These are phyloP conservation scores for Enteromius afrohamiltoni DNA, from an alignment of 2,797 vertebrate genomes.

Conservation along the genomic window DNA sequence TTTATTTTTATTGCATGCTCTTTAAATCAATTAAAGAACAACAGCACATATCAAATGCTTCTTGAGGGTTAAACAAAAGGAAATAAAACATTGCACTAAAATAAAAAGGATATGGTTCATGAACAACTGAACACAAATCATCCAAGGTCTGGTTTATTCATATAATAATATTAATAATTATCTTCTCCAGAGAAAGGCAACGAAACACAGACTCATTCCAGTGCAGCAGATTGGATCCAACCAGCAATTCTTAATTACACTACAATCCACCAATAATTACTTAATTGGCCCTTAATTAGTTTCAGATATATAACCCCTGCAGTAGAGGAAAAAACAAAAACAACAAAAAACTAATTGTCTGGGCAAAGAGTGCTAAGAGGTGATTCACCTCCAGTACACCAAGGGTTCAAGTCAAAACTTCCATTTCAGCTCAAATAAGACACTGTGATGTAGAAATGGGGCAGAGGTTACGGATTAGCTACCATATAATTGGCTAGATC, in stretches of 20 bases:
- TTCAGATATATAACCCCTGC: slow-evolving; percentile 65
- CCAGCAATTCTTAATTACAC: slow-evolving; percentile 70
- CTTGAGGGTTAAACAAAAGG: neutral
- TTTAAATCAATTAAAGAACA: slow-evolving; percentile 44
- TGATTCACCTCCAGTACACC: slow-evolving; percentile 50
- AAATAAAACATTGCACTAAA: slow-evolving; percentile 25
- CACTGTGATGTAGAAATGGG: slow-evolving; percentile 50
- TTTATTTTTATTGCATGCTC: slow-evolving; percentile 12
- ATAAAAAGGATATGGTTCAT: slow-evolving; percentile 12
- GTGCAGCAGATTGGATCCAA: slow-evolving; percentile 71
- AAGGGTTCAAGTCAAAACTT: slow-evolving; percentile 60
- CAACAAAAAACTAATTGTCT: slow-evolving; percentile 53
- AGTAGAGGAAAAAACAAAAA: slow-evolving; percentile 57
- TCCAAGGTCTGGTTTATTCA: slow-evolving; percentile 65
- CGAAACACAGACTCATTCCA: slow-evolving; percentile 68
- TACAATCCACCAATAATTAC: slow-evolving; percentile 68
- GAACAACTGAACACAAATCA: slow-evolving; percentile 48
- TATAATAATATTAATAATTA: slow-evolving; percentile 68
- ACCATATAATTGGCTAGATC: slow-evolving; percentile 34
- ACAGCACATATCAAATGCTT: slow-evolving; percentile 2
- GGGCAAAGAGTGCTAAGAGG: slow-evolving; percentile 54
- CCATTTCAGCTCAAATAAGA: slow-evolving; percentile 57
- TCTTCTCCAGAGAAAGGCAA: slow-evolving; percentile 69
- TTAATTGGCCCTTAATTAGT: slow-evolving; percentile 70
- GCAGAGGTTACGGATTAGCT: slow-evolving; percentile 42